Evolutionary conservation across 2,888 invertebrate genomes (phyloP).

Genomic region (Parthenolecanium corni): DNA sequence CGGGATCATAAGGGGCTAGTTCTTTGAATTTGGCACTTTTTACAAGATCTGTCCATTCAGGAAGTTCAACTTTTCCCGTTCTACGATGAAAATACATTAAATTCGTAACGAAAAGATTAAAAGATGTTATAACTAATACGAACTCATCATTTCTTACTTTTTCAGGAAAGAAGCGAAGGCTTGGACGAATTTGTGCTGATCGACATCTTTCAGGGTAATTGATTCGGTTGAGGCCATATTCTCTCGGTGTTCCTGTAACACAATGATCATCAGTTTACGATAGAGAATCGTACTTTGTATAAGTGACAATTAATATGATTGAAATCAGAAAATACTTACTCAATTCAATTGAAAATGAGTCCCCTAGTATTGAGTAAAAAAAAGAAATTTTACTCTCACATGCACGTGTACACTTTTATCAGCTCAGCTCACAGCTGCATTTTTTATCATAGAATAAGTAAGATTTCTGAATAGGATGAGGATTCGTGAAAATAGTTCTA

Average conservation of each 20-base stretch:
- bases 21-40: conserved; percentile 94
- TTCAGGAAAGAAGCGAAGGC: conserved; percentile 93
- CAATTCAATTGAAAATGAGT: too few species aligned
- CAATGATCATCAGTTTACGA: too few species aligned
- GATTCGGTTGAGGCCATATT: conserved; percentile 44
- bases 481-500: too few species aligned
- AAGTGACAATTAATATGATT: too few species aligned
- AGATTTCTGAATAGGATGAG: too few species aligned
- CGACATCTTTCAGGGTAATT: conserved; percentile 94
- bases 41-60: conserved; percentile 95
- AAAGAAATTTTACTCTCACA: too few species aligned
- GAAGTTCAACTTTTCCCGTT: conserved; percentile 88
- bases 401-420: too few species aligned
- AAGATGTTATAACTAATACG: neutral
- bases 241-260: conserved; percentile 78
- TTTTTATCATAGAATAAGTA: too few species aligned
- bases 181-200: conserved; percentile 94
- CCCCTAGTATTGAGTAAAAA: too few species aligned
- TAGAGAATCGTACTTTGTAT: too few species aligned
- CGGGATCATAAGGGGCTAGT: conserved; percentile 92
- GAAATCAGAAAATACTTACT: too few species aligned
- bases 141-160: conserved; percentile 59
- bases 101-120: neutral
- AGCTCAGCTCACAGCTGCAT: too few species aligned
- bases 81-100: conserved; percentile 41